Base-by-base conservation (phyloP, 2,797 vertebrate species). In the Spinibarbus caldwelli region DNA sequence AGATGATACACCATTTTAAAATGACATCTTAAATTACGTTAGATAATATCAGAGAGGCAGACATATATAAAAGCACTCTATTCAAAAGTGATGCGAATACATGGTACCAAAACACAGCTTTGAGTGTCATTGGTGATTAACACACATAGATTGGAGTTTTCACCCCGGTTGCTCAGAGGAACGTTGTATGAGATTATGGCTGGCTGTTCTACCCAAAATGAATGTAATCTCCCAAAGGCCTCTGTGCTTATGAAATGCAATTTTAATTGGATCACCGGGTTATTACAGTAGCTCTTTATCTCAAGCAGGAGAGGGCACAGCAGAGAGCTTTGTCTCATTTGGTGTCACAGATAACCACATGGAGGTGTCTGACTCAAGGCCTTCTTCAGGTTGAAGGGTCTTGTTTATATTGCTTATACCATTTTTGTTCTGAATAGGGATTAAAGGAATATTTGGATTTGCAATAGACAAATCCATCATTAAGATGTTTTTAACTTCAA, bases 241-340 rank as follows among this genome's bases (percentile, higher is more conserved):
- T 64, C 78, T 62, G 64, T 82, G 78, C 54, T 86, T 86, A 80
- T 83, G 83, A 83, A 89, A 86, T 81, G 73, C 79, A 80, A 80
- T 78, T 88, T 87, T 87, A 90, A 87, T 87, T 84, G 86, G 81
- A 87, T 87, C 82, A 88, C 49, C 41, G 14, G 73, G 84, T 87
- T 85, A 85, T 85, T 87, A 85, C 84, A 78, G 67, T 14, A 72
- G 57, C 71, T 49, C 68, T 86, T 45, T 45, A 86, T 77, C 68
- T 57, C 43, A 34, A 84, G 31, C 34, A 57, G 49, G 17, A 86
- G 72, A 89, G 66, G 59, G 76, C 80, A 78, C 81, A 38, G 71
- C 57, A 45, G 5, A 86, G 75, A 31, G 86, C 71, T 81, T 82
- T 31, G 67, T 85, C 83, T 79, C 76, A 79, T 62, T 79, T 45